phyloP scores from a whole-genome alignment of 2,797 vertebrate species.

The Novumbra hubbsi region DNA sequence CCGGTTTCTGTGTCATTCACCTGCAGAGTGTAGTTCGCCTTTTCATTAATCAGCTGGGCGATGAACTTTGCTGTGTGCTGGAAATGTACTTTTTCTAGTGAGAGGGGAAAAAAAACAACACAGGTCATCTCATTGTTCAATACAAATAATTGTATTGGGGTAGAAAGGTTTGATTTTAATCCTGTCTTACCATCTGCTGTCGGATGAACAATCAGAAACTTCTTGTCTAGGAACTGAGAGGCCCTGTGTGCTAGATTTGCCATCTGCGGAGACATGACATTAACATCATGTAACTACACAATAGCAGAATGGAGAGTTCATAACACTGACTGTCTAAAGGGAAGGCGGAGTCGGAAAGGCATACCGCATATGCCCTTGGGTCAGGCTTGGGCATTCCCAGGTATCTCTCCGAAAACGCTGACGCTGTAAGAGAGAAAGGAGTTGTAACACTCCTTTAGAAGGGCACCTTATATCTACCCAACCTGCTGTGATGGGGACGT shows the following conservation, averaged over 20 bases:
- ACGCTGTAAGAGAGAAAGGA: slow-evolving; percentile 72
- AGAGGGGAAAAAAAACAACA: not conserved
- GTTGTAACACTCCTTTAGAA: not conserved
- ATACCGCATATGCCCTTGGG: slow-evolving; percentile 86
- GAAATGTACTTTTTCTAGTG: slow-evolving; percentile 96
- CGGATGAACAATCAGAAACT: slow-evolving; percentile 92
- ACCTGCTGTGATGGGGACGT: not conserved
- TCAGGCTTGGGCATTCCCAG: slow-evolving; percentile 89
- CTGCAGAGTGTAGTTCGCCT: slow-evolving; percentile 98
- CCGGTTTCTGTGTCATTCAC: slow-evolving; percentile 61
- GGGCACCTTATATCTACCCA: too few relatives aligned
- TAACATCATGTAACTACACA: not conserved
- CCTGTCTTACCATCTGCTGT: slow-evolving; percentile 88
- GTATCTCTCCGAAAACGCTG: slow-evolving; percentile 95
- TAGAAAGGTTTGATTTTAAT: not conserved
- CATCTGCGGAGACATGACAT: slow-evolving; percentile 69
- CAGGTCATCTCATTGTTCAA: not conserved
- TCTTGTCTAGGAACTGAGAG: slow-evolving; percentile 84
- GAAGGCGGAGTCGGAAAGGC: slow-evolving; percentile 5
- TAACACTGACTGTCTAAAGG: not conserved
- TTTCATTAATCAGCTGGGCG: slow-evolving; percentile 87
- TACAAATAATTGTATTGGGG: not conserved
- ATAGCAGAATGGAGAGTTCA: not conserved
- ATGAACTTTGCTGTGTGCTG: slow-evolving; percentile 97
- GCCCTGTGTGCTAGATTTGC: slow-evolving; percentile 84